Percentiles rank a stretch among this genome's conserved stretches.
Evolutionary conservation across 2,888 invertebrate species (phyloP).

Genomic region (Drosophila longiperda): DNA sequence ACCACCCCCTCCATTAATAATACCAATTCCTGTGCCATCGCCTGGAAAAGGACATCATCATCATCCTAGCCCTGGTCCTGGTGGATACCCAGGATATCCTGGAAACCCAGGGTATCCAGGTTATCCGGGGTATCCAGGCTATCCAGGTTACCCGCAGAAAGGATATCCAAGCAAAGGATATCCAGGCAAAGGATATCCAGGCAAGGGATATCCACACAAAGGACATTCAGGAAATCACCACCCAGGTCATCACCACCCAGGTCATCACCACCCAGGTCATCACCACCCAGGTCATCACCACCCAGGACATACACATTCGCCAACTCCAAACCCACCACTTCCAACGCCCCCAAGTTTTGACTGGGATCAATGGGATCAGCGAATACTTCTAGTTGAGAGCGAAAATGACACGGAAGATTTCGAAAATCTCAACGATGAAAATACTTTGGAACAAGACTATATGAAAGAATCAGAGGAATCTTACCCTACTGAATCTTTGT

Average conservation of each 20-base stretch:
- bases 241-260: background rate
- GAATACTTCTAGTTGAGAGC: background rate
- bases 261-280: background rate
- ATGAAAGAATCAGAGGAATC: conserved; percentile 5
- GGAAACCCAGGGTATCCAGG: conserved; percentile 24
- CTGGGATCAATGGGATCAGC: conserved; percentile 5
- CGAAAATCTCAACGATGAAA: conserved; percentile 21
- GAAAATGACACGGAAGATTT: conserved; percentile 6
- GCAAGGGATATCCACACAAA: background rate
- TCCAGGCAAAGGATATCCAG: background rate
- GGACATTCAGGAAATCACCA: conserved; percentile 3
- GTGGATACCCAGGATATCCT: conserved; percentile 25
- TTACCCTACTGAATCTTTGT: conserved; percentile 17
- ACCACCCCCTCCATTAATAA: conserved; percentile 38
- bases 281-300: background rate
- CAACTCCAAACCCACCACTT: background rate
- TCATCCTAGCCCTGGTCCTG: conserved; percentile 21
- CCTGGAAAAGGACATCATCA: conserved; percentile 36
- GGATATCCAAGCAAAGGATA: background rate
- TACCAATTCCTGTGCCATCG: conserved; percentile 39
- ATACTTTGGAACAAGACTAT: conserved; percentile 16
- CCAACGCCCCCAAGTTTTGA: background rate
- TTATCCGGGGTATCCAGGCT: conserved; percentile 17
- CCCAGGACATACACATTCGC: background rate
- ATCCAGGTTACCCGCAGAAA: conserved; percentile 12